Percentiles rank a stretch among this genome's conserved stretches.
Conservation (phyloP, 2,888 invertebrate species). For the Zygogramma bicolorata region DNA sequence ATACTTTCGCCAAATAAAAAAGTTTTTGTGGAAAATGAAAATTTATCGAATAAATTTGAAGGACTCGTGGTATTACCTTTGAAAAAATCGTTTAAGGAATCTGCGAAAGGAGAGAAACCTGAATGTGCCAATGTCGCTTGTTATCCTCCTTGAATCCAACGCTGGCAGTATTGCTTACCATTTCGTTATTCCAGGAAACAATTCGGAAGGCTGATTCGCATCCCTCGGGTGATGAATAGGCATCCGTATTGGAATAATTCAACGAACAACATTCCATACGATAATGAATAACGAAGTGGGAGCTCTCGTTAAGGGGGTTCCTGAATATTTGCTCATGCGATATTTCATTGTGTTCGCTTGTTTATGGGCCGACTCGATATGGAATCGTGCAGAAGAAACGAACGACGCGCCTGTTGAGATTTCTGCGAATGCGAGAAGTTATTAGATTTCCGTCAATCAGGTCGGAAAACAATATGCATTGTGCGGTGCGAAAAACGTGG, state of each 20-base stretch:
- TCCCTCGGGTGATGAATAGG: conserved; percentile 29
- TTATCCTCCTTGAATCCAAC: background rate
- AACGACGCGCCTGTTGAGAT: background rate
- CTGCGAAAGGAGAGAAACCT: too few species aligned
- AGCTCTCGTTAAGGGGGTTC: background rate
- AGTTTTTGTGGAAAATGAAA: too few species aligned
- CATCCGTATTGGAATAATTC: conserved; percentile 32
- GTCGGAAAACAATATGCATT: background rate
- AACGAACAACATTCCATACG: conserved; percentile 27
- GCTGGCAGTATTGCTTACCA: background rate
- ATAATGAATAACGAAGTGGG: conserved; percentile 20
- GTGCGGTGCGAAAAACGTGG: background rate
- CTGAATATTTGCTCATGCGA: conserved; percentile 12
- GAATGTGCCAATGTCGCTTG: too few species aligned
- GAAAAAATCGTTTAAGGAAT: too few species aligned
- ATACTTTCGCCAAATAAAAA: too few species aligned
- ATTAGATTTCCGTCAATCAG: background rate
- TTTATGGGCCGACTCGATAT: background rate
- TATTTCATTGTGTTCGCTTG: conserved; percentile 23
- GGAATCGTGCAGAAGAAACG: background rate
- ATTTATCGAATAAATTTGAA: too few species aligned
- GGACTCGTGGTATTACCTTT: too few species aligned
- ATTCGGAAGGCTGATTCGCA: conserved; percentile 25
- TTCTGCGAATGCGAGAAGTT: background rate
- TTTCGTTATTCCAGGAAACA: conserved; percentile 25